Conservation (phyloP, 2,113 vertebrate species). For the Centropus unirufus region DNA sequence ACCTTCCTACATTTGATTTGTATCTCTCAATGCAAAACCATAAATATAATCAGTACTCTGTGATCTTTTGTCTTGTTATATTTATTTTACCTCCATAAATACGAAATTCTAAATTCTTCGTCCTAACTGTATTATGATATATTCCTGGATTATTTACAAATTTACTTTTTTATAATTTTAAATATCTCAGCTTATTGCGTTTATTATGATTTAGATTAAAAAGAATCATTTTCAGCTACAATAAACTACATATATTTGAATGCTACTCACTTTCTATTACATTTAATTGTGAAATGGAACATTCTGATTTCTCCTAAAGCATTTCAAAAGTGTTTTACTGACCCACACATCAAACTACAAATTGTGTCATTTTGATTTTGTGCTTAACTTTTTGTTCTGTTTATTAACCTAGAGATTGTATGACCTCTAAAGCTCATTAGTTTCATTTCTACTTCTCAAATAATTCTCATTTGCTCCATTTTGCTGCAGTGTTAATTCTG, state of each 20-base stretch:
- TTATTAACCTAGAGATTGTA: not conserved
- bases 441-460: not conserved
- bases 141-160: not conserved
- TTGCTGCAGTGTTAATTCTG: not conserved
- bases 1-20: not conserved
- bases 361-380: not conserved
- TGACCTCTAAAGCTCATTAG: not conserved
- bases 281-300: not conserved
- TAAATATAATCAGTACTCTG: not conserved
- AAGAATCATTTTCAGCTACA: not conserved
- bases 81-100: not conserved
- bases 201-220: not conserved
- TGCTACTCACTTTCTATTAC: not conserved
- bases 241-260: not conserved
- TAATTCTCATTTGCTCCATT: not conserved
- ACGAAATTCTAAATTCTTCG: not conserved
- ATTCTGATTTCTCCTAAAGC: not conserved
- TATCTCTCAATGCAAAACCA: not conserved
- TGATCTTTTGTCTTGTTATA: not conserved
- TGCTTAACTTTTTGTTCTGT: not conserved
- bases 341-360: not conserved
- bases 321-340: not conserved
- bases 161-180: not conserved
- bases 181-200: not conserved
- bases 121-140: not conserved